Conservation (phyloP, 2,888 invertebrate genomes). For the Diaperis boleti region DNA sequence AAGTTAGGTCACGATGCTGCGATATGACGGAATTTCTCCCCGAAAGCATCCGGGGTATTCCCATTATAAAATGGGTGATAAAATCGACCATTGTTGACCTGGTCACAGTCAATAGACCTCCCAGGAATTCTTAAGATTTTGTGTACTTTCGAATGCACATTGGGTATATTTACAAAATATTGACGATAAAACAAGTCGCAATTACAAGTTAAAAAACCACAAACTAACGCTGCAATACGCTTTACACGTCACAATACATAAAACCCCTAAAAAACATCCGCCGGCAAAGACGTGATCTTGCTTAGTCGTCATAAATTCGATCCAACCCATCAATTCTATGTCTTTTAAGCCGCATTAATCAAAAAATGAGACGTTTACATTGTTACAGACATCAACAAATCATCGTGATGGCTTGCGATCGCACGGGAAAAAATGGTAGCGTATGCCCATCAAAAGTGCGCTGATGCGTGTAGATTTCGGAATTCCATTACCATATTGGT, state of each 20-base stretch:
- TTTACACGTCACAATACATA: not conserved
- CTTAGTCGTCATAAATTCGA: constrained; percentile 22
- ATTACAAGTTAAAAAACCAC: too few relatives aligned
- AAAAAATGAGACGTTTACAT: constrained; percentile 44
- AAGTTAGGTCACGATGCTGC: too few relatives aligned
- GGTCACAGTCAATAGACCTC: too few relatives aligned
- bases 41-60: too few relatives aligned
- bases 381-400: constrained; percentile 49
- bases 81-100: too few relatives aligned
- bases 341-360: constrained; percentile 40
- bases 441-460: constrained; percentile 37
- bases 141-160: too few relatives aligned
- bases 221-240: too few relatives aligned
- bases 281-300: constrained; percentile 12
- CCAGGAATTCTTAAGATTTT: too few relatives aligned
- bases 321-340: constrained; percentile 22
- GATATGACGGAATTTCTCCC: too few relatives aligned
- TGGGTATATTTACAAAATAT: too few relatives aligned
- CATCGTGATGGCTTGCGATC: constrained; percentile 42
- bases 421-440: constrained; percentile 34
- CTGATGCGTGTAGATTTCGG: constrained; percentile 43
- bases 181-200: too few relatives aligned
- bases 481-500: constrained; percentile 43
- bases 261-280: not conserved
- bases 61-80: too few relatives aligned